phyloP scores from a whole-genome alignment of 1,140 invertebrate genomes.

The Gonioctena quinquepunctata region DNA sequence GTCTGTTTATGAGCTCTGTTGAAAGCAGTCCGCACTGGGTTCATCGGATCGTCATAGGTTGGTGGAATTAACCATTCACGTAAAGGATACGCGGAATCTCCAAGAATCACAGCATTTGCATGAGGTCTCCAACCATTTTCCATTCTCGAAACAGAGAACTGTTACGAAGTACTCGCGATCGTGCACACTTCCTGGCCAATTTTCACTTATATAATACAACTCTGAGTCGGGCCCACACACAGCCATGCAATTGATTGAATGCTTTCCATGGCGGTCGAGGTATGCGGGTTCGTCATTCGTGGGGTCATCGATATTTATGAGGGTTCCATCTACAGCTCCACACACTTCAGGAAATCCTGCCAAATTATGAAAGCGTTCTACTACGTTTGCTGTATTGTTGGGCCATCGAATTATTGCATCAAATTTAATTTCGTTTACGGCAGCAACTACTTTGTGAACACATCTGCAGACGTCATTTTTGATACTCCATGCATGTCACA shows the following conservation, averaged over 20 bases:
- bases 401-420: neutral
- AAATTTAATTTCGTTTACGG: neutral
- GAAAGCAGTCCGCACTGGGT: neutral
- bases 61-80: constrained; percentile 13
- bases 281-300: constrained; percentile 10
- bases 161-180: constrained; percentile 1
- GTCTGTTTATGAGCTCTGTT: constrained; percentile 11
- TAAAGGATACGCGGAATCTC: constrained; percentile 11
- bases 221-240: constrained; percentile 2
- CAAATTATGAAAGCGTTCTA: neutral
- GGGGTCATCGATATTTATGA: constrained; percentile 15
- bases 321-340: constrained; percentile 20
- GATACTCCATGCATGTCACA: constrained; percentile 22
- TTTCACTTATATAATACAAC: constrained; percentile 14
- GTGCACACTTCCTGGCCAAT: constrained; percentile 16
- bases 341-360: neutral
- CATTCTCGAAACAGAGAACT: neutral
- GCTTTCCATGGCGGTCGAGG: constrained; percentile 18
- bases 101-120: constrained; percentile 7
- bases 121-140: constrained; percentile 3
- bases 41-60: too few species aligned
- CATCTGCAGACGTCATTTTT: constrained; percentile 12
- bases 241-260: constrained; percentile 23
- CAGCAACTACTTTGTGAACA: neutral
- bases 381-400: neutral